Percentiles rank a stretch among this genome's conserved stretches.
Evolutionary conservation across 2,797 vertebrate genomes (phyloP).

Genomic region (Sphenopsis melanotis): DNA sequence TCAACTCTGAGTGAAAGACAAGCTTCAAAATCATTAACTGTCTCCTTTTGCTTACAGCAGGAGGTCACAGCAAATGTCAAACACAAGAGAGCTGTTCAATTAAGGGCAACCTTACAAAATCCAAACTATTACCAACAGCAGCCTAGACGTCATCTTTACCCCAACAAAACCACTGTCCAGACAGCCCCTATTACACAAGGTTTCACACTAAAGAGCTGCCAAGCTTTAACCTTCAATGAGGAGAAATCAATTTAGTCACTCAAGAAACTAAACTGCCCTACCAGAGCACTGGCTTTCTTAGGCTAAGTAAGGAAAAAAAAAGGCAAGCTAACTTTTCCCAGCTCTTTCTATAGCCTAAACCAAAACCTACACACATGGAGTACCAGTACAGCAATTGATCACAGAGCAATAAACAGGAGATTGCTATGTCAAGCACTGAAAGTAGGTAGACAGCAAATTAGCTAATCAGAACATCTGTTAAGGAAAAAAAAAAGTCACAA

Average conservation of each 20-base stretch:
- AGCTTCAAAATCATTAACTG: constrained; percentile 48
- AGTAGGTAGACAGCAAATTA: neutral
- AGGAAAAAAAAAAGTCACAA: neutral
- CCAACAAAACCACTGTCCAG: neutral
- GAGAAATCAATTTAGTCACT: neutral
- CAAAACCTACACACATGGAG: neutral
- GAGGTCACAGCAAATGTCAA: constrained; percentile 54
- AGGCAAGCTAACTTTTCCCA: neutral
- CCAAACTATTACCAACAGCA: constrained; percentile 12
- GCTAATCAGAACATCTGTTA: neutral
- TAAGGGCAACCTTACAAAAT: constrained; percentile 45
- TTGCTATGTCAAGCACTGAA: neutral
- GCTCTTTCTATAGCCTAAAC: neutral
- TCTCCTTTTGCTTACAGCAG: constrained; percentile 33
- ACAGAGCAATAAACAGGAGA: neutral
- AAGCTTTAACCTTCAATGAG: neutral
- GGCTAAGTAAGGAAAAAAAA: neutral
- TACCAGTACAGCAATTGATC: neutral
- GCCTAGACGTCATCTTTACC: neutral
- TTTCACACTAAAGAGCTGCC: neutral
- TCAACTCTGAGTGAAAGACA: neutral
- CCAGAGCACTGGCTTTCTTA: neutral
- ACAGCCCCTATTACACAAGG: constrained; percentile 22
- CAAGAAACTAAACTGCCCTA: neutral
- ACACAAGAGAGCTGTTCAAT: constrained; percentile 26